Conservation (phyloP, 2,888 invertebrate genomes). For the Auanema freiburgensis region DNA sequence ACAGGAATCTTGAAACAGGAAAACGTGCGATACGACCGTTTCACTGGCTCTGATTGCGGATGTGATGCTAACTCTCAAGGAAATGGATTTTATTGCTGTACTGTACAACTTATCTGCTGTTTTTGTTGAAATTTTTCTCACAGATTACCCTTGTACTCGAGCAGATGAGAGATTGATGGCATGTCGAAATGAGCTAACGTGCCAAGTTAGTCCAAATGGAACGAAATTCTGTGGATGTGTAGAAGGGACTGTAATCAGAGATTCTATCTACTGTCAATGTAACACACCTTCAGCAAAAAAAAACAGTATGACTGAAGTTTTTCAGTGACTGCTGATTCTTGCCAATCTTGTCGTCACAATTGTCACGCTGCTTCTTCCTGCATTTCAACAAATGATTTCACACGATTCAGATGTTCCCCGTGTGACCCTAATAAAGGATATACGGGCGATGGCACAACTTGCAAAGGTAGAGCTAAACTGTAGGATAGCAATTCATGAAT, state of each 20-base stretch:
- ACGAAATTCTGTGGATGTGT: background rate
- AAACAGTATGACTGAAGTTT: background rate
- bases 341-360: constrained; percentile 15
- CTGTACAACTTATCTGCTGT: too few relatives aligned
- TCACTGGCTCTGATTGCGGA: background rate
- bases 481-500: background rate
- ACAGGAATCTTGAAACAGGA: too few relatives aligned
- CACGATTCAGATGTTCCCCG: background rate
- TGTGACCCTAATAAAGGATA: constrained; percentile 8
- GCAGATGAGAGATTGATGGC: too few relatives aligned
- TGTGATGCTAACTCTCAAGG: background rate
- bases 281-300: too few relatives aligned
- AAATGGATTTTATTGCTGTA: background rate
- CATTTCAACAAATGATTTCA: background rate
- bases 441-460: background rate
- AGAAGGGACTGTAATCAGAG: background rate
- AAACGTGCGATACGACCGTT: background rate
- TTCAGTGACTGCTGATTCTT: constrained; percentile 6
- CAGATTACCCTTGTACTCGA: too few relatives aligned
- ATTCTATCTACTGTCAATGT: background rate
- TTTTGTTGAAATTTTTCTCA: too few relatives aligned
- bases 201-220: background rate
- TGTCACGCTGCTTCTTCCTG: constrained; percentile 15
- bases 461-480: background rate
- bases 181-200: background rate